Conservation (phyloP, 2,797 vertebrate species). For the Melanotaenia pygmaea region DNA sequence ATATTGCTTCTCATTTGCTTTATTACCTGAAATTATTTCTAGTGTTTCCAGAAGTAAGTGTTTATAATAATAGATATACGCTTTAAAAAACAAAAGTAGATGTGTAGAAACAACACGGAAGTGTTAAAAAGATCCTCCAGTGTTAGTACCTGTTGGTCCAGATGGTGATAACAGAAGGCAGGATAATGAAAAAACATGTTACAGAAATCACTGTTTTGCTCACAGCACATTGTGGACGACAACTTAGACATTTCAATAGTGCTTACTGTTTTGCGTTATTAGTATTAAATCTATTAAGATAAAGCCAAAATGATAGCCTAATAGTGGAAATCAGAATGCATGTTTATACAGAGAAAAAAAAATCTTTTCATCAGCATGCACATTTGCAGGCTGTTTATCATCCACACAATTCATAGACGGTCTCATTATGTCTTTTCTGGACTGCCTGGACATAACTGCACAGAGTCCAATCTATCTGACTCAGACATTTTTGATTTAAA, state of each 20-base stretch:
- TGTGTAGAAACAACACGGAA: constrained; percentile 21
- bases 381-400: background rate
- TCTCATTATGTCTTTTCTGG: background rate
- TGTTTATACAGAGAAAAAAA: background rate
- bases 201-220: background rate
- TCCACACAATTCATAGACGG: background rate
- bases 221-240: background rate
- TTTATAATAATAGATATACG: constrained; percentile 18
- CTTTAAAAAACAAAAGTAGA: constrained; percentile 50
- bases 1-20: constrained; percentile 21
- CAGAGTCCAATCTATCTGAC: background rate
- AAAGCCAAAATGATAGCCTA: background rate
- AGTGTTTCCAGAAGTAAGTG: constrained; percentile 29
- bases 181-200: background rate
- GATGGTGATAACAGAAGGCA: background rate
- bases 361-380: background rate
- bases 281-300: background rate
- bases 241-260: background rate
- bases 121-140: no score
- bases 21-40: constrained; percentile 38
- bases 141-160: no score
- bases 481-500: background rate
- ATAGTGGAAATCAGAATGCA: background rate
- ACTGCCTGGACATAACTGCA: background rate
- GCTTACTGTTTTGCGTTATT: background rate